Conservation (phyloP, 2,888 invertebrate species). For the Heliconius sara region DNA sequence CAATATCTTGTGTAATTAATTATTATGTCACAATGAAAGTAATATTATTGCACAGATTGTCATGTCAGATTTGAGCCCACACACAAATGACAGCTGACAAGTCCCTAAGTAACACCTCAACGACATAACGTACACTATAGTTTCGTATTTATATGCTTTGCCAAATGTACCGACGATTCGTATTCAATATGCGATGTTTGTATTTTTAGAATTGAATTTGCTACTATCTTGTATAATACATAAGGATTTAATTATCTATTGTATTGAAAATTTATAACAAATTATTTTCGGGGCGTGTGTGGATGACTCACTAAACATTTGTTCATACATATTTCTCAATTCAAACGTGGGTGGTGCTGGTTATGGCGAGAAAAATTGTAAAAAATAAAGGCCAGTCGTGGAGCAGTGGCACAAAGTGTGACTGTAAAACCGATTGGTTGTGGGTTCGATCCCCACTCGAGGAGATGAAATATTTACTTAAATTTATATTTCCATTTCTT, state of each 20-base stretch:
- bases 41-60: no score
- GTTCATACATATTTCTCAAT: background rate
- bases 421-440: no score
- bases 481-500: no score
- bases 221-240: background rate
- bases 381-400: no score
- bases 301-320: background rate
- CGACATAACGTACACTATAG: background rate
- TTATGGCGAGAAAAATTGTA: background rate
- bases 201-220: background rate
- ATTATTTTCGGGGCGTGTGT: background rate
- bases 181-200: background rate
- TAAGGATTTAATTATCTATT: slow-evolving; percentile 3
- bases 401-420: no score
- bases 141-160: background rate
- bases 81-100: background rate
- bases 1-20: no score
- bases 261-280: background rate
- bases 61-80: background rate
- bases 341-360: background rate
- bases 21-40: background rate
- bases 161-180: background rate
- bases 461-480: no score
- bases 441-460: no score
- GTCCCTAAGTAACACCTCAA: no score